A percentile compares a stretch with the other conserved stretches of the same genome.
phyloP scores from a whole-genome alignment of 2,888 invertebrate species.

The Perdita meconis region DNA sequence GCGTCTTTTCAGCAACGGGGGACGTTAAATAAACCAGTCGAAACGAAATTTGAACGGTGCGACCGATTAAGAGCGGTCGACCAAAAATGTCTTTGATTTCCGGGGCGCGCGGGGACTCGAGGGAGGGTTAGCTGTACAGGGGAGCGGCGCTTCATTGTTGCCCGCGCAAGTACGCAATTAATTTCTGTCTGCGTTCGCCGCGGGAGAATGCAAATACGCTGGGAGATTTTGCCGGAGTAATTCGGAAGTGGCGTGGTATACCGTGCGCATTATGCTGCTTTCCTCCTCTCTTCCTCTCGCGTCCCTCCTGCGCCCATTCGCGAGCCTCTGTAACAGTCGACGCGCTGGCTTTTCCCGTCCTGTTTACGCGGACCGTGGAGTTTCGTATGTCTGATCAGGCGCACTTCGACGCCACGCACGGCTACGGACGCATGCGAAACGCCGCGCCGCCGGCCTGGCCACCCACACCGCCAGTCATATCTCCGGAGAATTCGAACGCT shows the following conservation, averaged over 20 bases:
- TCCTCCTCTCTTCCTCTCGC: conserved; percentile 59
- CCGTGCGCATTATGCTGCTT: conserved; percentile 80
- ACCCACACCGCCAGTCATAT: conserved; percentile 4
- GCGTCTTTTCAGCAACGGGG: conserved; percentile 13
- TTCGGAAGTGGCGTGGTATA: conserved; percentile 81
- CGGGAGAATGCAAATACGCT: conserved; percentile 79
- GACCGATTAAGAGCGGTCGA: conserved; percentile 58
- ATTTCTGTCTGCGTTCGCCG: conserved; percentile 78
- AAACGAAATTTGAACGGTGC: conserved; percentile 60
- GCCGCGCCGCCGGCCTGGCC: neutral
- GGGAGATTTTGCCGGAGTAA: conserved; percentile 80
- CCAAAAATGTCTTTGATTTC: conserved; percentile 77
- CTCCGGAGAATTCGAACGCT: conserved; percentile 38
- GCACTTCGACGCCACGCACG: conserved; percentile 38
- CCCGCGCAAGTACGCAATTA: conserved; percentile 81
- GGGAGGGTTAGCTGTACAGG: conserved; percentile 60
- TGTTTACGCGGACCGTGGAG: conserved; percentile 61
- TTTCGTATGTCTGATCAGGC: conserved; percentile 60
- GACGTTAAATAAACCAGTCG: conserved; percentile 53
- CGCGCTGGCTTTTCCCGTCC: conserved; percentile 62
- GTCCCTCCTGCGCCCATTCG: conserved; percentile 9
- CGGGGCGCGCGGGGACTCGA: conserved; percentile 49
- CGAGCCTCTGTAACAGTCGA: conserved; percentile 25
- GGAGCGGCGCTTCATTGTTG: conserved; percentile 76
- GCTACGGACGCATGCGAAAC: conserved; percentile 15